phyloP scores from a whole-genome alignment of 2,797 vertebrate species.

The Coendou prehensilis region DNA sequence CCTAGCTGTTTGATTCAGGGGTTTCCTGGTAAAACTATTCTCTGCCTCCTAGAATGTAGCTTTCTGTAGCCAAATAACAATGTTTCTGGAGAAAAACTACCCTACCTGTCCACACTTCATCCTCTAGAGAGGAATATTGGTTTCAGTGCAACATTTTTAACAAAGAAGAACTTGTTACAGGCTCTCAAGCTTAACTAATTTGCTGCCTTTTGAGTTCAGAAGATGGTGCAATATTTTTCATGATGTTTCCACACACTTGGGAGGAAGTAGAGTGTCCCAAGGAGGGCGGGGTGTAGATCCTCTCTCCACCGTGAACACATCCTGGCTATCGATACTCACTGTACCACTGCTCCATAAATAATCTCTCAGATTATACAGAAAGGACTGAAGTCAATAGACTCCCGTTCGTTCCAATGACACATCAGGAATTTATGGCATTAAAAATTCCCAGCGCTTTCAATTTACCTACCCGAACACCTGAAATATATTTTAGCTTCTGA shows the following conservation, averaged over 20 bases:
- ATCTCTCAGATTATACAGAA: not conserved
- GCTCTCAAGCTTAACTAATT: not conserved
- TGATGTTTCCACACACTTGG: not conserved
- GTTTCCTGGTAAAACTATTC: too few species aligned
- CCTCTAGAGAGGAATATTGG: not conserved
- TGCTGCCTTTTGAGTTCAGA: slow-evolving; percentile 5
- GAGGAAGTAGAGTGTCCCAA: not conserved
- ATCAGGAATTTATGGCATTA: not conserved
- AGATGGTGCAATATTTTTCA: not conserved
- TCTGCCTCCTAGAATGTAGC: not conserved
- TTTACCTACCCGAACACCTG: slow-evolving; percentile 8
- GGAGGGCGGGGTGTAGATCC: rapidly evolving
- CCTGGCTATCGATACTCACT: rapidly evolving
- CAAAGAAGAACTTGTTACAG: not conserved
- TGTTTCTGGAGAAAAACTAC: not conserved
- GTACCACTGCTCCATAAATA: rapidly evolving
- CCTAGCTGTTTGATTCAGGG: not conserved
- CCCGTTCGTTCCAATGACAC: not conserved
- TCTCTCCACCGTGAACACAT: rapidly evolving
- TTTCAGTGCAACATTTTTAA: not conserved
- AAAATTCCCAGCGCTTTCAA: slow-evolving; percentile 53
- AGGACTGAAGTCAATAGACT: not conserved
- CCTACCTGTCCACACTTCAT: not conserved
- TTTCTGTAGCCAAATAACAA: not conserved
- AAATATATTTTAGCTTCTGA: not conserved